Percentiles rank a stretch among this genome's conserved stretches.
These are phyloP conservation scores for Urosaurus nigricauda DNA, from an alignment of 2,797 vertebrate genomes.

Conservation along the genomic window DNA sequence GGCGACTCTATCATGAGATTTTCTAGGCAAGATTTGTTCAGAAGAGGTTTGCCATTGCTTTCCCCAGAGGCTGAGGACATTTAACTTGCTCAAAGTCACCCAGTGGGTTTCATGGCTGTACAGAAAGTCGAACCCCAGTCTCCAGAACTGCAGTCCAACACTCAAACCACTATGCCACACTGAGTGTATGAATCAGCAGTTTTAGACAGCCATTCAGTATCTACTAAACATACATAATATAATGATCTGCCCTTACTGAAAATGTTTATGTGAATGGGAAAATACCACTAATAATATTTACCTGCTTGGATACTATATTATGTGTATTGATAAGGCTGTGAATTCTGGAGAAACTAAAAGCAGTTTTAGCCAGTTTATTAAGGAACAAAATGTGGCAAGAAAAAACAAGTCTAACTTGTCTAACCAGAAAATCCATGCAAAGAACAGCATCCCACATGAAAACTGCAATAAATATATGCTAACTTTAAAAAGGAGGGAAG, in stretches of 20 bases:
- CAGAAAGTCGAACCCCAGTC: no score
- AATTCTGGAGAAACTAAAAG: not conserved
- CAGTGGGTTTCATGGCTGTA: no score
- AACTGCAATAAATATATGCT: not conserved
- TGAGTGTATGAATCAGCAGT: not conserved
- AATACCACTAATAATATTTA: not conserved
- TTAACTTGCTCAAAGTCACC: no score
- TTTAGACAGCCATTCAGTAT: not conserved
- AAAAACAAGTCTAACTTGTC: not conserved
- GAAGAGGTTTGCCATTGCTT: no score
- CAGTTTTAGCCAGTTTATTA: not conserved
- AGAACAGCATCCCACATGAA: slow-evolving; percentile 25
- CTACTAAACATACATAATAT: not conserved
- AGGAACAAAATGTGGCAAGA: not conserved
- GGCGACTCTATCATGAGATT: no score
- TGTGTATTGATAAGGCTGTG: not conserved
- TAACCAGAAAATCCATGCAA: slow-evolving; percentile 1
- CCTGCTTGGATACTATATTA: not conserved
- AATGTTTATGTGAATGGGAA: slow-evolving; percentile 4
- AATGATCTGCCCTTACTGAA: not conserved
- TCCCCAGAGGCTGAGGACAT: no score
- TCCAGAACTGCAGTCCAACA: no score
- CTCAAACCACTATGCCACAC: no score
- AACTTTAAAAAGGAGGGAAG: not conserved
- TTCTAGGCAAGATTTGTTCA: no score